phyloP scores from a whole-genome alignment of 1,140 invertebrate genomes.

The Ceratosolen solmsi region DNA sequence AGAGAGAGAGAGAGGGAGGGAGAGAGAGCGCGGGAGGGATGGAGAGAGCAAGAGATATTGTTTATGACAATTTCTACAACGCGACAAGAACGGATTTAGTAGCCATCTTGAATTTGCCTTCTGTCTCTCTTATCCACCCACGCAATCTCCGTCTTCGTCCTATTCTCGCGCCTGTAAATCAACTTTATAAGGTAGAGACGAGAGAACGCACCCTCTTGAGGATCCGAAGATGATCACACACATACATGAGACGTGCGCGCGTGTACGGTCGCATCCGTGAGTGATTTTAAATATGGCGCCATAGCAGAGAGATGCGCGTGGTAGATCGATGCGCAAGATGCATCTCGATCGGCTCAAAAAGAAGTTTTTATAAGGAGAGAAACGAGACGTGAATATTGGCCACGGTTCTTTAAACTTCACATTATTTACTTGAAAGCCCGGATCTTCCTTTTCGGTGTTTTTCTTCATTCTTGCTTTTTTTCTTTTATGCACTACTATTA shows the following conservation, averaged over 20 bases:
- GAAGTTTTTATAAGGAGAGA: background rate
- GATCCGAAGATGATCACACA: background rate
- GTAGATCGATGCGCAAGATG: background rate
- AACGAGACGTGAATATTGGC: constrained; percentile 14
- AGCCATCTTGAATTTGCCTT: constrained; percentile 66
- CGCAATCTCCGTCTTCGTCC: background rate
- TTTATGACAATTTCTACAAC: constrained; percentile 58
- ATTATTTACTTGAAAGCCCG: constrained; percentile 18
- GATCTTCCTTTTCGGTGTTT: background rate
- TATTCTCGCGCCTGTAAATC: constrained; percentile 58
- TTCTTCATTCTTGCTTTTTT: background rate
- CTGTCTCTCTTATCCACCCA: background rate
- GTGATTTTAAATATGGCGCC: constrained; percentile 31
- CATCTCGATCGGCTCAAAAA: background rate
- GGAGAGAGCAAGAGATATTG: constrained; percentile 61
- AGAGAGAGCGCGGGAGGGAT: constrained; percentile 53
- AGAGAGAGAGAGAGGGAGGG: constrained; percentile 51
- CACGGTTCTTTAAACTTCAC: background rate
- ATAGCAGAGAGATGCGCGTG: background rate
- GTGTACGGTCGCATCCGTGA: background rate
- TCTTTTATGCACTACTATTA: background rate
- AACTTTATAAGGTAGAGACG: constrained; percentile 66
- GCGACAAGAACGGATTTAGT: constrained; percentile 19
- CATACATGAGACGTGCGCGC: too few relatives aligned
- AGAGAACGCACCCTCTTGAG: constrained; percentile 29